phyloP scores from a whole-genome alignment of 2,113 vertebrate species.

The Psittacara wagleri region DNA sequence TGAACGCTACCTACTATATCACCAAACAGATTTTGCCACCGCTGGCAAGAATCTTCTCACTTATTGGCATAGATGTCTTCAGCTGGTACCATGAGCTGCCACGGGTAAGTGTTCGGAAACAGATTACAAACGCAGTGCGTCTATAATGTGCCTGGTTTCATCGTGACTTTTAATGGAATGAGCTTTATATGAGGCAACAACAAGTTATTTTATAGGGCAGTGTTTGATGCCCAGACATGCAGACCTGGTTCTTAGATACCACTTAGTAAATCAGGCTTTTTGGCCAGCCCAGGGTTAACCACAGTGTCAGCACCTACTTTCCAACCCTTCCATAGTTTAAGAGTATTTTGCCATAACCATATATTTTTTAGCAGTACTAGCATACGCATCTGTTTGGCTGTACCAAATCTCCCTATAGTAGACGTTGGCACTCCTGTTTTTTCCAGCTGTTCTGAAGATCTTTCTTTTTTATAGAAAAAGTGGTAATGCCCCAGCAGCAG shows the following conservation, averaged over 20 bases:
- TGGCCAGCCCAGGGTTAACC: not conserved
- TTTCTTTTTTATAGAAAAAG: not conserved
- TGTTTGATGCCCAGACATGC: not conserved
- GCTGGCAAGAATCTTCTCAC: conserved; percentile 88
- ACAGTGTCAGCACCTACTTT: not conserved
- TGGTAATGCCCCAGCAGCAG: not conserved
- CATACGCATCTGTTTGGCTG: not conserved
- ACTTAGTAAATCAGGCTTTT: not conserved
- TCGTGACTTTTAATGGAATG: not conserved
- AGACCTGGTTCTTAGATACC: not conserved
- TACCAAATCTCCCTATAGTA: not conserved
- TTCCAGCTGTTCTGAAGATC: not conserved
- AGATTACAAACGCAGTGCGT: rapidly evolving
- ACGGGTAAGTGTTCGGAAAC: conserved; percentile 76
- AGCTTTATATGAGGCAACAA: not conserved
- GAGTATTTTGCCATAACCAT: not conserved
- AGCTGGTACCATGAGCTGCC: conserved; percentile 96
- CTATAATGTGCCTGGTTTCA: not conserved
- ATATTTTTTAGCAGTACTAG: not conserved
- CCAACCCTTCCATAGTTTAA: not conserved
- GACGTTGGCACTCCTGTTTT: not conserved
- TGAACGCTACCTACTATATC: conserved; percentile 94
- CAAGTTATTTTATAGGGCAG: not conserved
- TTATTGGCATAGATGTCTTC: conserved; percentile 95
- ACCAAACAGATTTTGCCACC: conserved; percentile 97